Base-by-base conservation (phyloP, 2,888 invertebrate species). In the Nemotelus pantherinus region DNA sequence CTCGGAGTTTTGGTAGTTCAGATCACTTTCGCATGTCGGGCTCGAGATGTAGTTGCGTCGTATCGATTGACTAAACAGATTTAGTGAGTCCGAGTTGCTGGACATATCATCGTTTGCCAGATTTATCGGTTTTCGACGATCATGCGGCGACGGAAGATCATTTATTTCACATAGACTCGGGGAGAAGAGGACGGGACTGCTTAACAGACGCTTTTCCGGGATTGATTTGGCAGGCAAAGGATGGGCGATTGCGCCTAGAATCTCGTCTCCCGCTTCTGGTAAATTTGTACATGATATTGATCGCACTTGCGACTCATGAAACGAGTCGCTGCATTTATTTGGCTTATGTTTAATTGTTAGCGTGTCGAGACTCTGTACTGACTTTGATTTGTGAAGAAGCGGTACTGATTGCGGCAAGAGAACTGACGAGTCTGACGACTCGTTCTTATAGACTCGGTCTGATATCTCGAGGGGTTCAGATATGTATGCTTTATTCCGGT, bases 1-100 rank as follows among this genome's bases (percentile, higher is more conserved):
- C 86, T 91, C 91, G 0, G 91, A 91, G 87, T 91, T 89, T 84
- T 91, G 91, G 81, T 91, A 91, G 83, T 91, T 91, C 2, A 91
- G 89, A 83, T 91, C 91, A 81, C 91, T 91, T 83, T 90, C 91
- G 80, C 90, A 90, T 41, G 87, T 86, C n/a, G 87, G 87, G 77
- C 87, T 87, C 39, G 84, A 84, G 0, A 86, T 80, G 53, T 81
- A 82, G 76, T 82, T 81, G 9, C 81, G 80, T 25, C 81, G 77
- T 72, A 81, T 80, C 25, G 81, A 81, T 58, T 81, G 79, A 63
- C 79, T 80, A 68, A 82, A 82, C 76, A 82, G 77, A 77, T 82
- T 82, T 7, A 82, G 64, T 2, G 82, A 82, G 78, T 81, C 82
- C 2, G 80, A 80, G 76, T 80, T 80, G 39, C 67, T 74, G 3